phyloP scores from a whole-genome alignment of 1,140 invertebrate genomes.

The Harpegnathos saltator region DNA sequence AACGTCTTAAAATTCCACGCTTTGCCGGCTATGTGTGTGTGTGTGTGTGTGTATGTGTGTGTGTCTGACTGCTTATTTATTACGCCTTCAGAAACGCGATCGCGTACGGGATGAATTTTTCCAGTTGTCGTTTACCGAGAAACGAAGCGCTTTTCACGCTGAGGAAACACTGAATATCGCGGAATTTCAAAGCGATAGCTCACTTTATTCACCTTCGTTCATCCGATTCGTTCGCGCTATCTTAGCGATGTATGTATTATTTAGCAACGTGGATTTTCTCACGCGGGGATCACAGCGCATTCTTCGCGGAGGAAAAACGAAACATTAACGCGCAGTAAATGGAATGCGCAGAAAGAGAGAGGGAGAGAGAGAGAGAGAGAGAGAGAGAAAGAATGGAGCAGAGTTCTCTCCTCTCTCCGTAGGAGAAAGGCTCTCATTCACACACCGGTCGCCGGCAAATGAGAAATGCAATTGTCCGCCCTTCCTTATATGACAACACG shows the following conservation, averaged over 20 bases:
- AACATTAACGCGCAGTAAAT: slow-evolving; percentile 37
- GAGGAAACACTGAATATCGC: too few species aligned
- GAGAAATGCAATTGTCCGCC: slow-evolving; percentile 77
- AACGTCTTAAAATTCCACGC: background rate
- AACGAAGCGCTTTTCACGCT: too few species aligned
- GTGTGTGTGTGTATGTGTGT: too few species aligned
- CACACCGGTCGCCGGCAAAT: slow-evolving; percentile 63
- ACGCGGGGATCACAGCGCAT: background rate
- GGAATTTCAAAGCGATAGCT: background rate
- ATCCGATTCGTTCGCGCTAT: too few species aligned
- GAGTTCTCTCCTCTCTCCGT: slow-evolving; percentile 2
- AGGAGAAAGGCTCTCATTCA: background rate
- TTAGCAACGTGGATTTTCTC: slow-evolving; percentile 48
- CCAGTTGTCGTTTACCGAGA: too few species aligned
- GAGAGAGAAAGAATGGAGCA: background rate
- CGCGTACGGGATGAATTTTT: too few species aligned
- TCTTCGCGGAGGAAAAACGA: slow-evolving; percentile 9
- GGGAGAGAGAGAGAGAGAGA: too few species aligned
- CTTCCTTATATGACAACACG: slow-evolving; percentile 76
- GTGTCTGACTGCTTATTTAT: background rate
- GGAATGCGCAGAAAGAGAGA: background rate
- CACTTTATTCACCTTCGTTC: background rate
- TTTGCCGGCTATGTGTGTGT: too few species aligned
- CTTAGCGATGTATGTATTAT: slow-evolving; percentile 30
- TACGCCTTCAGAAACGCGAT: too few species aligned